These are phyloP conservation scores for Amphiura filiformis DNA, from an alignment of 35 echinoderm and acorn worm genomes.

Conservation along the genomic window DNA sequence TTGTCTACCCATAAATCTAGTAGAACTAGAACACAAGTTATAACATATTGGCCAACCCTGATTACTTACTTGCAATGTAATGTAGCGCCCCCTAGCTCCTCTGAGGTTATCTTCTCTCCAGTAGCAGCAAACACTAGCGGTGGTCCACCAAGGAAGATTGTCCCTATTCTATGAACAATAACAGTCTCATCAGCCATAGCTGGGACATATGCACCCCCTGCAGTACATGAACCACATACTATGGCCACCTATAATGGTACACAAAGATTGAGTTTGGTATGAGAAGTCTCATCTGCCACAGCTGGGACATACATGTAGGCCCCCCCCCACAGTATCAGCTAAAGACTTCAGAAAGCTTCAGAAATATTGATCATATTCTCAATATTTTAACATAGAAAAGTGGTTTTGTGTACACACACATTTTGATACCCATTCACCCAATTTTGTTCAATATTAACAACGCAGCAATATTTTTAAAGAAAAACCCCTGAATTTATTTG, in stretches of 20 bases:
- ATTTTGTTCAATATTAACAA: too few species aligned
- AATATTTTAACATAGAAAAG: too few species aligned
- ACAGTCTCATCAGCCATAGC: constrained; percentile 92
- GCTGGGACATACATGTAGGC: constrained; percentile 8
- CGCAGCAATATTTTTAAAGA: too few species aligned
- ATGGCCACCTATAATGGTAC: constrained; percentile 82
- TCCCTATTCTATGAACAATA: constrained; percentile 85
- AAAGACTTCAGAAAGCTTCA: too few species aligned
- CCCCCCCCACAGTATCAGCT: too few species aligned
- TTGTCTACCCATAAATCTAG: too few species aligned
- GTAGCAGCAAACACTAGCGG: constrained; percentile 88
- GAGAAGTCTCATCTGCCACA: neutral
- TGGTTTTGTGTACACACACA: too few species aligned
- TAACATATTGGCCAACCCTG: neutral
- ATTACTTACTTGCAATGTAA: constrained; percentile 90
- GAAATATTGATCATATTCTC: too few species aligned
- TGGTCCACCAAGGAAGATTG: constrained; percentile 92
- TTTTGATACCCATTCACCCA: too few species aligned
- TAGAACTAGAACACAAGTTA: too few species aligned
- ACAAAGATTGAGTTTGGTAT: neutral
- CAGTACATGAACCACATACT: constrained; percentile 96
- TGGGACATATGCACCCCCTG: constrained; percentile 91
- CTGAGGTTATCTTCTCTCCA: constrained; percentile 73
- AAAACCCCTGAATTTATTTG: too few species aligned
- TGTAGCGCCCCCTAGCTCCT: constrained; percentile 84